Percentiles rank a stretch among this genome's conserved stretches.
Conservation (phyloP, 2,113 vertebrate genomes). For the Oceanites oceanicus region DNA sequence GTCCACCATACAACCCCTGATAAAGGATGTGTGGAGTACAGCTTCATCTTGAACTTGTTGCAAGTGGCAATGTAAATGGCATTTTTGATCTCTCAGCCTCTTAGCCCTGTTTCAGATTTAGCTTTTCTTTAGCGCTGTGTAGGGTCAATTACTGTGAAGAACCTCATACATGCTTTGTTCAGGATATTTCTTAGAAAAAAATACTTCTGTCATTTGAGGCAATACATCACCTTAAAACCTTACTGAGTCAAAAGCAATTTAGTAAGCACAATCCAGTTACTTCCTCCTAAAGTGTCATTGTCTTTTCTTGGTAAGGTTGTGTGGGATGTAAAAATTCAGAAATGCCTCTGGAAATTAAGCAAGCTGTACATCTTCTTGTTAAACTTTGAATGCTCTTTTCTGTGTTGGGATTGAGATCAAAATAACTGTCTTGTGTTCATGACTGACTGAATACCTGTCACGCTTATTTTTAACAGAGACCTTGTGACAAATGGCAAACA, state of each 20-base stretch:
- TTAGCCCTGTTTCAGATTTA: not conserved
- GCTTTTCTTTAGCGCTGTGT: not conserved
- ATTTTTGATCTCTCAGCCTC: not conserved
- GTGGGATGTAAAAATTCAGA: not conserved
- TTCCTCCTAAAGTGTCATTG: not conserved
- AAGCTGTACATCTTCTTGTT: not conserved
- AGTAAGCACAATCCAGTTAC: not conserved
- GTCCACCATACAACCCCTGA: accelerated
- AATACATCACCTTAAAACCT: not conserved
- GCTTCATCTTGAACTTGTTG: not conserved
- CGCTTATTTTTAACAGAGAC: not conserved
- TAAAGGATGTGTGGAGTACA: not conserved
- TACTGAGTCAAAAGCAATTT: not conserved
- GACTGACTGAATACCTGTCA: not conserved
- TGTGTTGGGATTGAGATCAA: not conserved
- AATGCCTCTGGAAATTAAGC: not conserved
- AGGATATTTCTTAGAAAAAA: not conserved
- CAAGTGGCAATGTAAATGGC: not conserved
- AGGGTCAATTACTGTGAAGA: not conserved
- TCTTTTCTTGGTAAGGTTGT: not conserved
- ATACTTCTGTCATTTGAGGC: not conserved
- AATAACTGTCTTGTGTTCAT: not conserved
- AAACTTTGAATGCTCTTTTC: not conserved
- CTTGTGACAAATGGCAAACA: not conserved
- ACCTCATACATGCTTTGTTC: not conserved